Conservation (phyloP, 1,140 invertebrate species). For the Brachionus plicatilis region DNA sequence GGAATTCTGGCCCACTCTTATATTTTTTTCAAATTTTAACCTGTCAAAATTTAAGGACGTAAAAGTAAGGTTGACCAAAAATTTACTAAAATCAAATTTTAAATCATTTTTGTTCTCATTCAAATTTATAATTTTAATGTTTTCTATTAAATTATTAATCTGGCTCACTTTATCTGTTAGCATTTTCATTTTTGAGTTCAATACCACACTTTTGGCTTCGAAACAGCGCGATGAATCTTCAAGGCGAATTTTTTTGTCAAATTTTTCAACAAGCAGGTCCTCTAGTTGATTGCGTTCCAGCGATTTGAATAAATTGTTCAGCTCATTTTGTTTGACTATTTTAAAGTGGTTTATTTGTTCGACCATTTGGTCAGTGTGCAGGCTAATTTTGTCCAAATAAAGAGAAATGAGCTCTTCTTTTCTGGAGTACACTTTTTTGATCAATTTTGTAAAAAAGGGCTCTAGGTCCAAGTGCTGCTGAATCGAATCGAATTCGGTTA, state of each 20-base stretch:
- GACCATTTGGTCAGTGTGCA: not conserved
- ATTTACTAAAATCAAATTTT: not conserved
- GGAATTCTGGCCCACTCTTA: not conserved
- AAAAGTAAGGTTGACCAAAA: not conserved
- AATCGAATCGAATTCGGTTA: not conserved
- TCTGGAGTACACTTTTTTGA: not conserved
- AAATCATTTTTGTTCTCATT: not conserved
- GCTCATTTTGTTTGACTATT: not conserved
- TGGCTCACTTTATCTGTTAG: not conserved
- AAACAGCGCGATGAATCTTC: not conserved
- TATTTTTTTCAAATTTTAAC: not conserved
- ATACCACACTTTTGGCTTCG: not conserved
- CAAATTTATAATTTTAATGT: not conserved
- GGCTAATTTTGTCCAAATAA: not conserved
- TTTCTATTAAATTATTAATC: not conserved
- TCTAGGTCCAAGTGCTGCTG: not conserved
- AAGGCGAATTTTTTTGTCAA: not conserved
- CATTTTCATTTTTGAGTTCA: not conserved
- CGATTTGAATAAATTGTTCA: not conserved
- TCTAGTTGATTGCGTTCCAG: not conserved
- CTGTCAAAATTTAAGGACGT: not conserved
- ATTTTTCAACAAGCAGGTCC: not conserved
- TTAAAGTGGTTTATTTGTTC: not conserved
- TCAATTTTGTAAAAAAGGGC: not conserved
- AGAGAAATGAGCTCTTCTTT: not conserved